phyloP scores from a whole-genome alignment of 2,888 invertebrate species.

The Petrolisthes cinctipes region DNA sequence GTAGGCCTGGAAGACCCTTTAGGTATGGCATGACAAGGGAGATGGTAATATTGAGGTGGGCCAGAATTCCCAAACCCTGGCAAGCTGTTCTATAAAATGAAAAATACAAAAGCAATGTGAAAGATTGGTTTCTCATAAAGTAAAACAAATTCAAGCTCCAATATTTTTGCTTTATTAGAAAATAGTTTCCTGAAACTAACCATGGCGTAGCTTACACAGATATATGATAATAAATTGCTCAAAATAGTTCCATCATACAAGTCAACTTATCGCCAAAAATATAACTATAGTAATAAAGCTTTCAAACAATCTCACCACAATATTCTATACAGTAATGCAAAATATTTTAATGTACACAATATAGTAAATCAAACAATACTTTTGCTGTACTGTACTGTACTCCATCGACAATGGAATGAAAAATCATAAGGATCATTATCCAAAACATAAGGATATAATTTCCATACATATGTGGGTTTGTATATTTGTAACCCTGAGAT shows the following conservation, averaged over 20 bases:
- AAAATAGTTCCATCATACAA: not conserved
- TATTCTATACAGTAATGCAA: not conserved
- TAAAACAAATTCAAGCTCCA: not conserved
- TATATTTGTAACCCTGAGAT: too few species aligned
- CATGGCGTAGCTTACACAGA: not conserved
- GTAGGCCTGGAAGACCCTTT: too few species aligned
- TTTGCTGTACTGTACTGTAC: not conserved
- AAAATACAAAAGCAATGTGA: not conserved
- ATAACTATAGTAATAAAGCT: conserved; percentile 3
- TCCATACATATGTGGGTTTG: too few species aligned
- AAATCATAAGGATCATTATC: too few species aligned
- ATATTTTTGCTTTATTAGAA: not conserved
- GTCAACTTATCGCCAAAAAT: not conserved
- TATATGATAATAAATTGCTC: not conserved
- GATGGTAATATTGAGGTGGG: too few species aligned
- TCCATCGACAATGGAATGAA: too few species aligned
- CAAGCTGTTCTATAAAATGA: not conserved
- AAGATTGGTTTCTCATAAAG: not conserved
- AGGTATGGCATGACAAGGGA: too few species aligned
- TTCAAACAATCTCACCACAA: conserved; percentile 15
- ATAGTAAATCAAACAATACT: not conserved
- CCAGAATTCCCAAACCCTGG: not conserved
- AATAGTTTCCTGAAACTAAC: not conserved
- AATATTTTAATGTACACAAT: not conserved
- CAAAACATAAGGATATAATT: too few species aligned